These are phyloP conservation scores for Eulimnadia texana DNA, from an alignment of 1,140 invertebrate species.

Conservation along the genomic window DNA sequence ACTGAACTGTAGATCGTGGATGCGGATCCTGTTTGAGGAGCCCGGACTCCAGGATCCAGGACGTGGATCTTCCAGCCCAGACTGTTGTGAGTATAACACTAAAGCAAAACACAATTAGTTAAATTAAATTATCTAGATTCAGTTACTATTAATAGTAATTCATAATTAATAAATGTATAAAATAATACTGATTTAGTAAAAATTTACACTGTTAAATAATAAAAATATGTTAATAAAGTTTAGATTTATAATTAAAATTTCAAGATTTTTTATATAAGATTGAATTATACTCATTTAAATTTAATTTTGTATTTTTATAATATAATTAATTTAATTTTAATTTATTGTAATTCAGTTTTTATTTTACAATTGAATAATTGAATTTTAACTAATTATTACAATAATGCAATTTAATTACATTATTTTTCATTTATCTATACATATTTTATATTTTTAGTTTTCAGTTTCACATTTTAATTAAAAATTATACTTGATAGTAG, in stretches of 20 bases:
- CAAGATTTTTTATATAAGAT: too few relatives aligned
- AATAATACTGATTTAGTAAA: too few relatives aligned
- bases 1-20: too few relatives aligned
- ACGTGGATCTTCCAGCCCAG: slow-evolving; percentile 89
- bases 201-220: too few relatives aligned
- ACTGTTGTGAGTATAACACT: slow-evolving; percentile 84
- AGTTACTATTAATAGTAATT: too few relatives aligned
- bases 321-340: neutral
- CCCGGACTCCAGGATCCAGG: slow-evolving; percentile 38
- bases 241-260: too few relatives aligned
- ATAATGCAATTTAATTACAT: neutral
- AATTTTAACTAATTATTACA: neutral
- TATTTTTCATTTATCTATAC: slow-evolving; percentile 3
- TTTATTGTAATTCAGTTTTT: slow-evolving; percentile 8
- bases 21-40: neutral
- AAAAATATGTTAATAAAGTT: too few relatives aligned
- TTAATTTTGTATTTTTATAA: neutral
- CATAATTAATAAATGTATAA: too few relatives aligned
- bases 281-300: neutral
- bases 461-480: neutral
- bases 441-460: neutral
- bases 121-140: too few relatives aligned
- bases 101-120: slow-evolving; percentile 24
- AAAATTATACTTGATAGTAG: slow-evolving; percentile 64
- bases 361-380: too few relatives aligned